Percentiles rank a stretch among this genome's conserved stretches.
Conservation (phyloP, 2,797 vertebrate genomes). For the Propithecus perrieri region DNA sequence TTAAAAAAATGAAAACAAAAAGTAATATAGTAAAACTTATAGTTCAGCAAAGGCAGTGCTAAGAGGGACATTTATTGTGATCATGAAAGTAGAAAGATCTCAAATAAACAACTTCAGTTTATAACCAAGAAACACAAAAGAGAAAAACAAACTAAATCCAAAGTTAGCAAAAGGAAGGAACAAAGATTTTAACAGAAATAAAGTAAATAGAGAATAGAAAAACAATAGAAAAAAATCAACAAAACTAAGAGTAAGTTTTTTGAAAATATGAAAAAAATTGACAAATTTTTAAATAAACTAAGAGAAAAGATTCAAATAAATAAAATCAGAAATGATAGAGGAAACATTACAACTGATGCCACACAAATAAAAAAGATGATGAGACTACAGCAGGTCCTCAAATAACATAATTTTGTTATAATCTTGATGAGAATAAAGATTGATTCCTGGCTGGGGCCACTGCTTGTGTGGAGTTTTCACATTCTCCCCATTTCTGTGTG, state of each 20-base stretch:
- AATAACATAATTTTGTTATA: neutral
- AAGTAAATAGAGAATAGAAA: neutral
- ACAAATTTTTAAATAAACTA: neutral
- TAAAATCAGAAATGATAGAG: neutral
- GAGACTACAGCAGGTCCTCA: neutral
- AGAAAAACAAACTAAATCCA: neutral
- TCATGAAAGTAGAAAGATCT: neutral
- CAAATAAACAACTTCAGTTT: neutral
- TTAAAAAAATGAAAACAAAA: neutral
- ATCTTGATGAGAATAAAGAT: neutral
- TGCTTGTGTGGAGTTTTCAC: neutral
- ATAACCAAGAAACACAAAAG: neutral
- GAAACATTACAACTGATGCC: neutral
- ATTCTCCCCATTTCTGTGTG: neutral
- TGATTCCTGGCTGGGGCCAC: neutral
- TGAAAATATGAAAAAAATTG: neutral
- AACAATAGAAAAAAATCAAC: neutral
- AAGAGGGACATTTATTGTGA: neutral
- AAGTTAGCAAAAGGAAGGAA: neutral
- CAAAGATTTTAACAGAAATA: neutral
- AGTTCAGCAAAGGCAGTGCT: neutral
- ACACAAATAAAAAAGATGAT: neutral
- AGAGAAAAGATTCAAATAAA: neutral
- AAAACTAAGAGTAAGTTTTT: neutral
- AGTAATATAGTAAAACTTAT: neutral